phyloP scores from a whole-genome alignment of 2,888 invertebrate species.

The Epicampocera succincta region DNA sequence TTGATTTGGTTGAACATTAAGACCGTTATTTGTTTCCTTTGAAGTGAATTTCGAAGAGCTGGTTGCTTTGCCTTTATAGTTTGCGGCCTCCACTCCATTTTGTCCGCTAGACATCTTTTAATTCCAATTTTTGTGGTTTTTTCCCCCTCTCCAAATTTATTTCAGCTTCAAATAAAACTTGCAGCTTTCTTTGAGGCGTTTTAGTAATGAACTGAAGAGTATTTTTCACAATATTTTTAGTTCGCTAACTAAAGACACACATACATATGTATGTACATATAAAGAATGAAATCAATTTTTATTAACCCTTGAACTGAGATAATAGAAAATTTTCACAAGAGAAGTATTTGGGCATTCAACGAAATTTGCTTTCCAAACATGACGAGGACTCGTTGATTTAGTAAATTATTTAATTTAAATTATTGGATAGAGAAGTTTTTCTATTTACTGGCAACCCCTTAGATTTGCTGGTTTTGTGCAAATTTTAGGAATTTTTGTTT shows the following conservation, averaged over 20 bases:
- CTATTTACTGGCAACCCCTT: too few relatives aligned
- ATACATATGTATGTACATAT: constrained; percentile 12
- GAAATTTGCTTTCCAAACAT: too few relatives aligned
- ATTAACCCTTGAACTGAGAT: constrained; percentile 27
- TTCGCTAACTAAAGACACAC: constrained; percentile 18
- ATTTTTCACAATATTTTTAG: constrained; percentile 65
- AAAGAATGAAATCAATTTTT: constrained; percentile 24
- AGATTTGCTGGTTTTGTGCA: too few relatives aligned
- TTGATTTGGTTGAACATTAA: constrained; percentile 42
- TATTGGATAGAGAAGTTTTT: too few relatives aligned
- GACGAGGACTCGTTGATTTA: too few relatives aligned
- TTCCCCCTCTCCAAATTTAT: not conserved
- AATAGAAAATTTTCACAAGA: too few relatives aligned
- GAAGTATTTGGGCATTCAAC: too few relatives aligned
- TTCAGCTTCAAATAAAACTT: not conserved
- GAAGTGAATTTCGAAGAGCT: constrained; percentile 8
- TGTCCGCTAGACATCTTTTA: constrained; percentile 49
- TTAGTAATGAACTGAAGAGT: constrained; percentile 58
- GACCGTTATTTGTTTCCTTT: constrained; percentile 46
- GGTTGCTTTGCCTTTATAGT: constrained; percentile 7
- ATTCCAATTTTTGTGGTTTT: constrained; percentile 25
- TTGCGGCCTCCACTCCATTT: constrained; percentile 44
- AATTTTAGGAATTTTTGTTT: too few relatives aligned
- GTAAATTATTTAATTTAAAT: too few relatives aligned
- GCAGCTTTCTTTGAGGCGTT: constrained; percentile 36